Percentiles rank a stretch among this genome's conserved stretches.
Evolutionary conservation across 1,140 invertebrate genomes (phyloP).

Genomic region (Monomorium pharaonis): DNA sequence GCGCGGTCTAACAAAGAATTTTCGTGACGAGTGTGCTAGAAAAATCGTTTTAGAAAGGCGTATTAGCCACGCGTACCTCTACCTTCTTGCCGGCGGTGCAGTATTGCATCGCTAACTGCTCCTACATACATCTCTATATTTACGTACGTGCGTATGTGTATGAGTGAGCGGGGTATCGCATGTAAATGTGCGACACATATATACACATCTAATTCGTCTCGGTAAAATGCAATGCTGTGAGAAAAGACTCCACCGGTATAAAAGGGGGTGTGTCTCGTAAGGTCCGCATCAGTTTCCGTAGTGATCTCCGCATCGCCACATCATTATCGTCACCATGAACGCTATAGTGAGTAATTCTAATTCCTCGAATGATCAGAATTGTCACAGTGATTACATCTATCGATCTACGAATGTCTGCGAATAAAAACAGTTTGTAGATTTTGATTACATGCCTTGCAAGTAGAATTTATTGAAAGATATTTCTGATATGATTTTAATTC

Average conservation of each 20-base stretch:
- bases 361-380: not conserved
- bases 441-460: not conserved
- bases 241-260: slow-evolving; percentile 77
- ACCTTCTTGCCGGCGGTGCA: not conserved
- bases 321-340: slow-evolving; percentile 78
- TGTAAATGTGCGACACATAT: slow-evolving; percentile 49
- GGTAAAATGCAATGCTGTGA: slow-evolving; percentile 71
- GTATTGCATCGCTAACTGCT: slow-evolving; percentile 14
- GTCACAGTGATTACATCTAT: not conserved
- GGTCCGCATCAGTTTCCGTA: slow-evolving; percentile 77
- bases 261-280: slow-evolving; percentile 76
- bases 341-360: slow-evolving; percentile 76
- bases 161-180: not conserved
- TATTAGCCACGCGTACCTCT: slow-evolving; percentile 57
- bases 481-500: not conserved
- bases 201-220: slow-evolving; percentile 65
- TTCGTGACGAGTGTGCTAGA: slow-evolving; percentile 65
- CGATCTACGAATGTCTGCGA: too few relatives aligned
- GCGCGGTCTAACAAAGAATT: slow-evolving; percentile 69
- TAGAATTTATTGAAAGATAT: not conserved
- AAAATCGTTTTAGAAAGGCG: slow-evolving; percentile 77
- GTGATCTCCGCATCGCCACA: slow-evolving; percentile 59
- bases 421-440: not conserved
- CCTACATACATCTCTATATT: slow-evolving; percentile 16
- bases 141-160: slow-evolving; percentile 40